Evolutionary conservation across 2,113 vertebrate genomes (phyloP).

Genomic region (Azemiops feae): DNA sequence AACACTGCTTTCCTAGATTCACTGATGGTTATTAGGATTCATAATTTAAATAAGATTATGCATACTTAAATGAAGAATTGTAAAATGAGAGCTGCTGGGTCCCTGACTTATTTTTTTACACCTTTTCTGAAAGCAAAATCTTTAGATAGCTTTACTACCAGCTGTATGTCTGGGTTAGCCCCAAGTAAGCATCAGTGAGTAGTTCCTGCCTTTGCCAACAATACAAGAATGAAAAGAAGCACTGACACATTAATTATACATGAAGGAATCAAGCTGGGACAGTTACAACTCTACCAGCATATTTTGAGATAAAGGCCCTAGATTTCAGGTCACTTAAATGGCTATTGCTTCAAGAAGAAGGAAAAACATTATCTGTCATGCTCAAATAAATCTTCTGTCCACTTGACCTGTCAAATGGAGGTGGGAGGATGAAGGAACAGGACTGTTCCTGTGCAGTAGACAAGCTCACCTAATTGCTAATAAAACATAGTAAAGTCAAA

Average conservation of each 20-base stretch:
- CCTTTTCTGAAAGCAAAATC: background rate
- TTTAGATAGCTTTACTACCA: background rate
- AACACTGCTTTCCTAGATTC: background rate
- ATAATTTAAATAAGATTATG: too few species aligned
- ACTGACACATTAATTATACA: background rate
- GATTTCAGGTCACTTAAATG: background rate
- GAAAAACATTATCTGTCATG: background rate
- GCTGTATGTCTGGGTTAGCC: background rate
- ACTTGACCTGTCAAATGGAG: background rate
- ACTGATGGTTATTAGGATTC: background rate
- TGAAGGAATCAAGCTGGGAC: background rate
- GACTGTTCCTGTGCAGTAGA: background rate
- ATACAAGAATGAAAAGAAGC: background rate
- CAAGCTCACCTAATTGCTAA: background rate
- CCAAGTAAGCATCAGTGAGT: background rate
- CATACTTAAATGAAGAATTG: background rate
- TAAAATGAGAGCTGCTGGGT: background rate
- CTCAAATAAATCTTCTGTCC: background rate
- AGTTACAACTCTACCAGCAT: background rate
- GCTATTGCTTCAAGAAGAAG: background rate
- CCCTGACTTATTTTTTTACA: background rate
- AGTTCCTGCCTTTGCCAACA: background rate
- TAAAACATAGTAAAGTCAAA: background rate
- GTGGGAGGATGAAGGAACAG: background rate
- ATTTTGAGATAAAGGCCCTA: background rate